Percentiles rank a stretch among this genome's conserved stretches.
phyloP scores from a whole-genome alignment of 2,888 invertebrate species.

The Plemyria rubiginata region DNA sequence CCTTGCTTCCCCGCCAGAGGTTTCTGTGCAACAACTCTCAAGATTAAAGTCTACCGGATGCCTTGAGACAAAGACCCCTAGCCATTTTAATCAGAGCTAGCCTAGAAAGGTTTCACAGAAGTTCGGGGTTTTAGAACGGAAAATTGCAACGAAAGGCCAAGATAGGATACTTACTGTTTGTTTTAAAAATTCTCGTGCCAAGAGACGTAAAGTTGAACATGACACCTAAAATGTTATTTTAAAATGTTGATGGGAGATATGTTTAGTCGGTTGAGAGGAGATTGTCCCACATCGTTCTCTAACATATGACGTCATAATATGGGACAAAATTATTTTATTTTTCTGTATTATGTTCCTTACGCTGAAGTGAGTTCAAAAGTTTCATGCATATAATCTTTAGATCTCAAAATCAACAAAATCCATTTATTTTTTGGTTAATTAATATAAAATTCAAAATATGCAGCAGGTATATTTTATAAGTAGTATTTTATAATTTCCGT shows the following conservation, averaged over 20 bases:
- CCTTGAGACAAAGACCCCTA: conserved; percentile 45
- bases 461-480: too few relatives aligned
- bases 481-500: too few relatives aligned
- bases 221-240: background rate
- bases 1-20: conserved; percentile 22
- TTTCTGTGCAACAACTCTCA: conserved; percentile 33
- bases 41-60: conserved; percentile 47
- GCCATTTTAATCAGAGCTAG: conserved; percentile 49
- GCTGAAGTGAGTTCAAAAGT: too few relatives aligned
- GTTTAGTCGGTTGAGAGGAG: background rate
- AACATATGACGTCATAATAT: too few relatives aligned
- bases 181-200: background rate
- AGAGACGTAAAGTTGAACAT: background rate
- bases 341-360: too few relatives aligned
- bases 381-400: too few relatives aligned
- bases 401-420: too few relatives aligned
- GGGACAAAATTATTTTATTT: too few relatives aligned
- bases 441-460: too few relatives aligned
- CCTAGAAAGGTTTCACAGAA: conserved; percentile 29
- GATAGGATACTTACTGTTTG: background rate
- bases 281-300: too few relatives aligned
- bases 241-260: background rate
- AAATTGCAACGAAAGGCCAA: conserved; percentile 6
- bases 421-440: too few relatives aligned
- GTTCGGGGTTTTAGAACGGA: conserved; percentile 15